A percentile compares a stretch with the other conserved stretches of the same genome.
Conservation (phyloP, 1,140 invertebrate species). For the Tenebrio molitor region DNA sequence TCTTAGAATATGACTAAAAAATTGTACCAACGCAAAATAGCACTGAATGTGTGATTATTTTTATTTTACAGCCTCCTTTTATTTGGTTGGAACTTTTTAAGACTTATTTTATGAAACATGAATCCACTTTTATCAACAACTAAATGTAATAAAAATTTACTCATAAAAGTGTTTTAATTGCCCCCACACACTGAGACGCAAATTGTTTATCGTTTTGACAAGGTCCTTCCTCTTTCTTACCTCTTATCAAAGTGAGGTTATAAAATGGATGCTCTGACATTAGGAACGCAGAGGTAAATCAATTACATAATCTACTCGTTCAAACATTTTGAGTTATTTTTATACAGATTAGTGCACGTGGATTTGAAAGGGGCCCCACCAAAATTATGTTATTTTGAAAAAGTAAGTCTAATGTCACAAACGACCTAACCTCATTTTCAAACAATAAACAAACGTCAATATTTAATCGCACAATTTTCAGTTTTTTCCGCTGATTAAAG, state of each 20-base stretch:
- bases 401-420: slow-evolving; percentile 66
- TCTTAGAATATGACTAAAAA: slow-evolving; percentile 55
- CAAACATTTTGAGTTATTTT: not conserved
- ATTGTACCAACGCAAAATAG: not conserved
- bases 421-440: slow-evolving; percentile 20
- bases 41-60: slow-evolving; percentile 7
- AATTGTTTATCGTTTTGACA: slow-evolving; percentile 19
- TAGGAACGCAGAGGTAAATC: slow-evolving; percentile 71
- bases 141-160: slow-evolving; percentile 39
- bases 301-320: not conserved
- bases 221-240: too few relatives aligned
- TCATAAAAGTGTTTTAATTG: not conserved
- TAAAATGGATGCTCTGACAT: slow-evolving; percentile 70
- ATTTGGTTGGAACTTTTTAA: not conserved
- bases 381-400: slow-evolving; percentile 76
- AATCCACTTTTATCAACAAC: not conserved
- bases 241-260: slow-evolving; percentile 50
- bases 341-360: slow-evolving; percentile 76
- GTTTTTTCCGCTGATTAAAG: slow-evolving; percentile 72
- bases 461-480: slow-evolving; percentile 60
- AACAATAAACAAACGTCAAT: slow-evolving; percentile 28
- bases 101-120: slow-evolving; percentile 14
- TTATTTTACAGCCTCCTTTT: not conserved
- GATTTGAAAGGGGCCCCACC: slow-evolving; percentile 85
- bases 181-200: not conserved